Evolutionary conservation across 2,888 invertebrate genomes (phyloP).

Genomic region (Cordilura impudica): DNA sequence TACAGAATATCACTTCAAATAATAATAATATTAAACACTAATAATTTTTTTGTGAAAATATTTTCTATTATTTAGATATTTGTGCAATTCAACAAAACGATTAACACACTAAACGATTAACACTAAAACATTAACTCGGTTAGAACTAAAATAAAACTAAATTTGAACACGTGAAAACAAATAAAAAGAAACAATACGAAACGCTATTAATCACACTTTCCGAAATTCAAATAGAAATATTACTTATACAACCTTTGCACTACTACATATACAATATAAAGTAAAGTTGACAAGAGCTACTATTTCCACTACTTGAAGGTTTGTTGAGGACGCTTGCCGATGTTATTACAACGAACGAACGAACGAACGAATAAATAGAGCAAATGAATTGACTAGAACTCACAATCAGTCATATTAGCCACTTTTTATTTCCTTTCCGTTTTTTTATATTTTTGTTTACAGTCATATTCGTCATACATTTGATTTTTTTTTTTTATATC

Average conservation of each 20-base stretch:
- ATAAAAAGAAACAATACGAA: constrained; percentile 18
- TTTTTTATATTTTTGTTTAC: neutral
- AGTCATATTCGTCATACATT: neutral
- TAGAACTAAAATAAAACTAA: constrained; percentile 51
- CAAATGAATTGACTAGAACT: no score
- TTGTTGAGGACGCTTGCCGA: neutral
- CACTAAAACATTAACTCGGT: constrained; percentile 42
- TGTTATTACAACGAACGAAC: no score
- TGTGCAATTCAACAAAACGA: neutral
- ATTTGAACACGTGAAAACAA: constrained; percentile 11
- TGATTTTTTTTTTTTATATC: neutral
- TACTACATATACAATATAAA: no score
- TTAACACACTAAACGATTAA: constrained; percentile 28
- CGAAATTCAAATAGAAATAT: neutral
- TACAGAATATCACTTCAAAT: neutral
- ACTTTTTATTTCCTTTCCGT: constrained; percentile 12
- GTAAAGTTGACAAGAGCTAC: no score
- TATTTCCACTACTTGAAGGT: no score
- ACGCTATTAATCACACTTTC: constrained; percentile 36
- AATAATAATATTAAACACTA: neutral
- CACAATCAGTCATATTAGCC: constrained; percentile 4
- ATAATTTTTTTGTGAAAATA: neutral
- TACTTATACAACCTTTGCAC: neutral
- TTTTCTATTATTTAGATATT: constrained; percentile 2
- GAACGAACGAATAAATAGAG: no score